Evolutionary conservation across 2,113 vertebrate species (phyloP).

Genomic region (Turdus rufiventris): DNA sequence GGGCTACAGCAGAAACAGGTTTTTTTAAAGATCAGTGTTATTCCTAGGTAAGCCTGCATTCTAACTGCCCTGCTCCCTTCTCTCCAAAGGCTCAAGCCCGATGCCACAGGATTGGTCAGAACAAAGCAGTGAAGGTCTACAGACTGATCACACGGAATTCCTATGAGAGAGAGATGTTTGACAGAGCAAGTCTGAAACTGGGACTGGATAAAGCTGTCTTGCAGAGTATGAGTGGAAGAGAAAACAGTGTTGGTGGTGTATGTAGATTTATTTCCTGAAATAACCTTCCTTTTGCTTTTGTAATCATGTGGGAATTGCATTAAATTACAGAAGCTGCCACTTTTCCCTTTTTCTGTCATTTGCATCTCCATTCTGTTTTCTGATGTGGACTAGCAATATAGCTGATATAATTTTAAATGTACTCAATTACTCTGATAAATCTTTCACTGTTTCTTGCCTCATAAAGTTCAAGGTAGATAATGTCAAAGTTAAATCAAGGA

Average conservation of each 20-base stretch:
- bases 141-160: slow-evolving; percentile 96
- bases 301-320: not conserved
- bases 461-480: not conserved
- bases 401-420: not conserved
- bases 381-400: not conserved
- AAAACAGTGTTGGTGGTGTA: slow-evolving; percentile 92
- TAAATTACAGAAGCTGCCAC: not conserved
- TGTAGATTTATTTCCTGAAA: slow-evolving; percentile 51
- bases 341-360: not conserved
- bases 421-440: not conserved
- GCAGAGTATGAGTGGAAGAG: slow-evolving; percentile 98
- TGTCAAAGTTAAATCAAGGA: not conserved
- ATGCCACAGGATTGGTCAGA: slow-evolving; percentile 96
- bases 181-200: slow-evolving; percentile 94
- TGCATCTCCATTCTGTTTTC: not conserved
- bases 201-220: slow-evolving; percentile 96
- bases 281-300: not conserved
- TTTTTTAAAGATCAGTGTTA: not conserved
- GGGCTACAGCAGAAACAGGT: not conserved
- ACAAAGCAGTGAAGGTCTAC: slow-evolving; percentile 98
- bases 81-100: slow-evolving; percentile 90
- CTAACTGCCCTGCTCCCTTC: not conserved
- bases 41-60: not conserved
- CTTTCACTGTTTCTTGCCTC: not conserved
- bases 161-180: slow-evolving; percentile 97